Base-by-base conservation (phyloP, 2,888 invertebrate species). In the Clepsis dumicolana region DNA sequence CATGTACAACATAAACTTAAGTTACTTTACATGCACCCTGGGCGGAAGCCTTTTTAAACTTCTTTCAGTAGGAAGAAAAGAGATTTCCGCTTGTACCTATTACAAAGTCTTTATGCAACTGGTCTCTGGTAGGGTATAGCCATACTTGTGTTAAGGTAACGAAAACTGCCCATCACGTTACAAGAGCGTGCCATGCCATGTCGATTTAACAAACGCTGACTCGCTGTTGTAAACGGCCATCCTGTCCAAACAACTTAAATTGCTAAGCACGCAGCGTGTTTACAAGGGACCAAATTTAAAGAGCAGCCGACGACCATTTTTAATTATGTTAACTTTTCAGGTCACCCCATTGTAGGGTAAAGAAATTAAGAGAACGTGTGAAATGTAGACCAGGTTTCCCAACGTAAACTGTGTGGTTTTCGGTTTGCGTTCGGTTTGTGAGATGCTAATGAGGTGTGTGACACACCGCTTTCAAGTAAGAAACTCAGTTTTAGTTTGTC, bases 191-290 rank as follows among this genome's bases (percentile, higher is more conserved):
- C 18, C 44, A 18, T 44, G 44, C 18, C 44, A 18, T 16, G 44
- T 44, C n/a, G 16, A 44, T 44, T 44, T 18, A 8, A 44, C 44
- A 18, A 44, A 18, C 44, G 18, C 44, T 44, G 44, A 44, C 7
- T 44, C 16, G 44, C 44, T 18, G 8, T 16, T 1, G 38, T 8
- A 35, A 44, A 44, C 16, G 44, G 44, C 38, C 18, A 18, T 57
- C 57, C 57, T 57, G 21, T 57, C 24, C 38, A 57, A 57, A 57
- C 57, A 54, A 57, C 57, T 38, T 57, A 35, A 57, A 57, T 57
- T 38, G n/a, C 57, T 7, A 24, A 38, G 57, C 57, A 57, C 57
- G 57, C 57, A 38, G 21, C 29, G 8, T 57, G 57, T 57, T 57
- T 35, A 38, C 35, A 57, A 21, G 57, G 57, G 57, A 35, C 35